phyloP scores from a whole-genome alignment of 2,888 invertebrate species.

The Nycteola revayana region DNA sequence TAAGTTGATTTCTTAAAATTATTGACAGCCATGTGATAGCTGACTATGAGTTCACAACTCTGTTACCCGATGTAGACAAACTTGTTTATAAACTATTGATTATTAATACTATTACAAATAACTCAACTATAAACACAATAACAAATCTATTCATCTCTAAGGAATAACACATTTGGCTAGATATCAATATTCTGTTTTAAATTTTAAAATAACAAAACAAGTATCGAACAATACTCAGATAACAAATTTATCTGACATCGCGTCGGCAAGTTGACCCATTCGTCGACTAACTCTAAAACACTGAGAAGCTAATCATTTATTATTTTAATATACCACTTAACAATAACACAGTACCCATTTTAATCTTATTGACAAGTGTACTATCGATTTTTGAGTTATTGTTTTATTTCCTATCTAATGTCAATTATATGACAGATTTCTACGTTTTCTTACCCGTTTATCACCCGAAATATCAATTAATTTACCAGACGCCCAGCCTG shows the following conservation, averaged over 20 bases:
- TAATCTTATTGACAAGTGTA: conserved; percentile 58
- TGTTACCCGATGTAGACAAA: conserved; percentile 72
- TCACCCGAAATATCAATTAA: conserved; percentile 63
- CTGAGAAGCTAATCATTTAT: conserved; percentile 74
- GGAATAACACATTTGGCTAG: conserved; percentile 9
- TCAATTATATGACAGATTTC: conserved; percentile 54
- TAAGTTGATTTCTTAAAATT: conserved; percentile 75
- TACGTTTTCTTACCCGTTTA: conserved; percentile 71
- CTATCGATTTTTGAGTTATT: conserved; percentile 68
- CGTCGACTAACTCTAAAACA: conserved; percentile 82
- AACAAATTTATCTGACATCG: conserved; percentile 76
- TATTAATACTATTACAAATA: conserved; percentile 22
- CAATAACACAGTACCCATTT: conserved; percentile 49
- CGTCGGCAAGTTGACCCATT: conserved; percentile 73
- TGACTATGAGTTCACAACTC: conserved; percentile 76
- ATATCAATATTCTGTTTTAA: not conserved
- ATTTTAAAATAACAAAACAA: conserved; percentile 21
- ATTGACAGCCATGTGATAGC: conserved; percentile 83
- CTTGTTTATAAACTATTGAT: conserved; percentile 41
- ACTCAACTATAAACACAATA: conserved; percentile 13
- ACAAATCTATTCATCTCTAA: conserved; percentile 17
- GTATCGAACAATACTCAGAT: conserved; percentile 23
- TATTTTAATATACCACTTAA: conserved; percentile 56
- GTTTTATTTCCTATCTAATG: conserved; percentile 75
- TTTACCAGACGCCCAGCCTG: conserved; percentile 27